These are phyloP conservation scores for Lithophane semibrunnea DNA, from an alignment of 2,888 invertebrate genomes.

Conservation along the genomic window DNA sequence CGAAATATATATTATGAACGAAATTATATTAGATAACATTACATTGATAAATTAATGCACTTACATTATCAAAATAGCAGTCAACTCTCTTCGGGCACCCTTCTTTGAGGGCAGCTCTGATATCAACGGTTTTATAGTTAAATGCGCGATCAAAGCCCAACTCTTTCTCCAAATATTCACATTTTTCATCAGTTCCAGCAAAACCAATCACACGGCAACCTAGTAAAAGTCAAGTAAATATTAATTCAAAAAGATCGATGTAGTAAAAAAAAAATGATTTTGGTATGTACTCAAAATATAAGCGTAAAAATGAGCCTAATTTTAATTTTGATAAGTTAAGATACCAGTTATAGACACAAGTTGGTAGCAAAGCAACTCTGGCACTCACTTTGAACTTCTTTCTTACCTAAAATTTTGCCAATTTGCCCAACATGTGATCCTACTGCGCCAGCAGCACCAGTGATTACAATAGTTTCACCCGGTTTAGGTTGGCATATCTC, in stretches of 20 bases:
- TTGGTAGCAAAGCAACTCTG: not conserved
- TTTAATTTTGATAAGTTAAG: not conserved
- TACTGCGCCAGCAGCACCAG: constrained; percentile 94
- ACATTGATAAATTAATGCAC: constrained; percentile 62
- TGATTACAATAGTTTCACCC: constrained; percentile 93
- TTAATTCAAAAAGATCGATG: not conserved
- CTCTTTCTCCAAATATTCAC: constrained; percentile 92
- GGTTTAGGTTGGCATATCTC: constrained; percentile 93
- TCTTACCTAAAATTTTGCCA: constrained; percentile 92
- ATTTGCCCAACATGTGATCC: constrained; percentile 95
- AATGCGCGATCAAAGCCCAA: constrained; percentile 93
- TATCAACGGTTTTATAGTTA: constrained; percentile 93
- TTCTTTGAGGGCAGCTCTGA: constrained; percentile 90
- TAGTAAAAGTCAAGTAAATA: constrained; percentile 51
- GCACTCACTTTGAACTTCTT: not conserved
- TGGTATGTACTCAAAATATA: not conserved
- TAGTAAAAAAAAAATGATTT: not conserved
- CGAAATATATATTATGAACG: not conserved
- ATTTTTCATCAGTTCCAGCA: constrained; percentile 93
- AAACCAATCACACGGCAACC: constrained; percentile 90
- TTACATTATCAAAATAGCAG: constrained; percentile 95
- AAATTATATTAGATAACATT: not conserved
- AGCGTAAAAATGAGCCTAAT: too few relatives aligned
- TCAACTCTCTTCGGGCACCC: constrained; percentile 93
- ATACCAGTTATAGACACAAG: not conserved